A percentile compares a stretch with the other conserved stretches of the same genome.
phyloP scores from a whole-genome alignment of 2,888 invertebrate genomes.

The Hirtodrosophila histrioides region DNA sequence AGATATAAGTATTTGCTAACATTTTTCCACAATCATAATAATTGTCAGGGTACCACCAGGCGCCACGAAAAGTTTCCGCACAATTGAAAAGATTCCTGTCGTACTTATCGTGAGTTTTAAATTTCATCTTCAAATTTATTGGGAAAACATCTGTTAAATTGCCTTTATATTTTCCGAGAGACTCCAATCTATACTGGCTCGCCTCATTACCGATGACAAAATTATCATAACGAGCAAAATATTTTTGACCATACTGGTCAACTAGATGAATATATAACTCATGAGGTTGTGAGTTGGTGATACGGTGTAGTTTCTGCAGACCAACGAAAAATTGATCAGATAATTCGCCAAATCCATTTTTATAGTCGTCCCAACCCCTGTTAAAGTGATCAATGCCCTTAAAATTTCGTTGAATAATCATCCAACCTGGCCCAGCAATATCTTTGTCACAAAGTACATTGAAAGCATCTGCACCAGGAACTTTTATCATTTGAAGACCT shows the following conservation, averaged over 20 bases:
- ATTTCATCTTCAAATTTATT: rapidly evolving
- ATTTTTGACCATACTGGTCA: rapidly evolving
- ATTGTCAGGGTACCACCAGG: background rate
- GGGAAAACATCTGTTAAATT: background rate
- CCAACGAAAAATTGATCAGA: conserved; percentile 67
- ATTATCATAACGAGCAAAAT: background rate
- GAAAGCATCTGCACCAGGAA: too few species aligned
- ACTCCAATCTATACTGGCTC: background rate
- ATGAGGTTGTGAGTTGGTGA: too few species aligned
- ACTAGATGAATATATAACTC: background rate
- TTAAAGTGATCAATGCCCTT: too few species aligned
- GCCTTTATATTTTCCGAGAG: rapidly evolving
- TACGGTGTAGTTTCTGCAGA: too few species aligned
- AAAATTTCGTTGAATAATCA: too few species aligned
- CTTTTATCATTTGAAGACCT: too few species aligned
- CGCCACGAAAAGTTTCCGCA: rapidly evolving
- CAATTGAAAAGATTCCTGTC: background rate
- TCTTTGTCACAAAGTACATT: too few species aligned
- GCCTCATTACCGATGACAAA: conserved; percentile 5
- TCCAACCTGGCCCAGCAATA: too few species aligned
- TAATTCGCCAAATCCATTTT: too few species aligned
- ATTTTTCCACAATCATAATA: background rate
- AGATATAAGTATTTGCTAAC: conserved; percentile 1
- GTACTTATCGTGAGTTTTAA: conserved; percentile 3
- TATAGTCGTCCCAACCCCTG: too few species aligned